Conservation (phyloP, 2,113 vertebrate species). For the Cynocephalus volans region DNA sequence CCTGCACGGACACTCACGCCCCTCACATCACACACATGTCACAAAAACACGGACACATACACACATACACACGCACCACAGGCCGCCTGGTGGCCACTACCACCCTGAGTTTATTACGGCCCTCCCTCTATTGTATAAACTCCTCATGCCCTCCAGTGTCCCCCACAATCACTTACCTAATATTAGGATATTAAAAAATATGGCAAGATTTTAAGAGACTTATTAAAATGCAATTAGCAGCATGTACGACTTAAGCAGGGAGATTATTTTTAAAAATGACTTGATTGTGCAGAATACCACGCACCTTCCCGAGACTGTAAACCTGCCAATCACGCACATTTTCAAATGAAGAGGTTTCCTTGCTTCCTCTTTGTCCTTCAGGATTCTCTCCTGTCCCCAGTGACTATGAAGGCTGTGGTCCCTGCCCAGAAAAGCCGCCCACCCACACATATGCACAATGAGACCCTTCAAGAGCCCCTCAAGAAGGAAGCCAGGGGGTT, state of each 20-base stretch:
- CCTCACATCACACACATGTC: too few relatives aligned
- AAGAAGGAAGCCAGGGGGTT: background rate
- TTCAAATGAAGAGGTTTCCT: constrained; percentile 88
- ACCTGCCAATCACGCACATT: constrained; percentile 91
- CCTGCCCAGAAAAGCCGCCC: background rate
- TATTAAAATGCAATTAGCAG: constrained; percentile 93
- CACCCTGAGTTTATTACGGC: constrained; percentile 83
- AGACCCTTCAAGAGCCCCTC: background rate
- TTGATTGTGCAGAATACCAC: constrained; percentile 91
- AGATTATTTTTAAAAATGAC: constrained; percentile 91
- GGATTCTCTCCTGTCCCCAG: constrained; percentile 50
- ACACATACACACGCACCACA: background rate
- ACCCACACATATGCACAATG: background rate
- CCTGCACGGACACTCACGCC: too few relatives aligned
- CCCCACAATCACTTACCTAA: constrained; percentile 93
- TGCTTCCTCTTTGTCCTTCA: constrained; percentile 86
- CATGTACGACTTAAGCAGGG: constrained; percentile 90
- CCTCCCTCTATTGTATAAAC: constrained; percentile 88
- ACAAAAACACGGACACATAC: too few relatives aligned
- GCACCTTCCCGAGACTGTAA: constrained; percentile 91
- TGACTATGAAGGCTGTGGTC: background rate
- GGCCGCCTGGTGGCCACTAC: constrained; percentile 80
- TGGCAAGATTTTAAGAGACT: constrained; percentile 93
- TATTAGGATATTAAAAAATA: constrained; percentile 94
- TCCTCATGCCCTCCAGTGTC: constrained; percentile 91